Evolutionary conservation across 2,113 vertebrate species (phyloP).

Genomic region (Chunga burmeisteri): DNA sequence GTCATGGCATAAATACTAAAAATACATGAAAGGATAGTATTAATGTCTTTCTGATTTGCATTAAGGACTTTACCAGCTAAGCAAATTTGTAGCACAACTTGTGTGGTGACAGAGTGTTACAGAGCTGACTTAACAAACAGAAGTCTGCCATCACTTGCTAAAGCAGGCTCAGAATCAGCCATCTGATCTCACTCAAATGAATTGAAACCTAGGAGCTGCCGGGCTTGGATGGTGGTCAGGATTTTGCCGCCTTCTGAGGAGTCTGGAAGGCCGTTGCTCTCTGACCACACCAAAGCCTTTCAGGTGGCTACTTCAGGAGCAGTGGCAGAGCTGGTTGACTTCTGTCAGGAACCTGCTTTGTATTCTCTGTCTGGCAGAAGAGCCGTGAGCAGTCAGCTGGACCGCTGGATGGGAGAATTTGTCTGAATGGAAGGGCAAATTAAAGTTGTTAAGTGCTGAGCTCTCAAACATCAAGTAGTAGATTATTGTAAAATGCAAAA

Average conservation of each 20-base stretch:
- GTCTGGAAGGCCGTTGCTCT: not conserved
- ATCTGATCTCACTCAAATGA: not conserved
- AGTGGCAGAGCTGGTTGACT: not conserved
- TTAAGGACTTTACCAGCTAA: not conserved
- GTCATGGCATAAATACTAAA: not conserved
- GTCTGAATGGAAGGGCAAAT: not conserved
- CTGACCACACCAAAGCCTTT: not conserved
- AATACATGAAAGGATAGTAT: not conserved
- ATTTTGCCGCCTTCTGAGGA: not conserved
- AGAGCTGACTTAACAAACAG: not conserved
- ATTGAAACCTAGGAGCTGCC: not conserved
- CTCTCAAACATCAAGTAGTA: not conserved
- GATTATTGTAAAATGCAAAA: conserved; percentile 12
- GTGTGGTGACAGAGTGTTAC: not conserved
- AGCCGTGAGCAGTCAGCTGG: not conserved
- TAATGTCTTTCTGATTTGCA: not conserved
- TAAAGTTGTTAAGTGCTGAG: not conserved
- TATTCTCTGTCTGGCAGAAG: not conserved
- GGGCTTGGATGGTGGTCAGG: not conserved
- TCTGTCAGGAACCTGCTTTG: not conserved
- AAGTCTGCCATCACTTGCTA: not conserved
- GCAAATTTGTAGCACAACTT: not conserved
- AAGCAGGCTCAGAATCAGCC: not conserved
- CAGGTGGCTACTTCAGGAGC: not conserved
- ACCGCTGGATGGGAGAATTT: not conserved